Evolutionary conservation across 2,888 invertebrate species (phyloP), one percentile per base, ranked within the genome.

Genomic region (Leptinotarsa juncta): DNA sequence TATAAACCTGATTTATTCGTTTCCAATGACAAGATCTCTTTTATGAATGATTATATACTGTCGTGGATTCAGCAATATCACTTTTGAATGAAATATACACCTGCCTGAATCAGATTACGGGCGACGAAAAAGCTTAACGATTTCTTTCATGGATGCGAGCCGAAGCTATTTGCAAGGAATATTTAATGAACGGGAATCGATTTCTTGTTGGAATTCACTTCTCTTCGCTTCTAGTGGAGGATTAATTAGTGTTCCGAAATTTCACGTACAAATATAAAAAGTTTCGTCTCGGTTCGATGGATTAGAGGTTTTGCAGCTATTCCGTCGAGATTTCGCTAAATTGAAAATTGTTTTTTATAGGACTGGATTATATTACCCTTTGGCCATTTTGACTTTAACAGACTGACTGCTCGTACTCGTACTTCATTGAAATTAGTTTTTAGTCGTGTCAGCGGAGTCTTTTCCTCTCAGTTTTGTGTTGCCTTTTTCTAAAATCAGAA

Each of bases 141-240:
- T 57, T 57, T 14, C 57, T 57, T 57, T 12, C 15, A 57, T 23
- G 12, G 57, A 20, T 4, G 23, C 23, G 16, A 23, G 15, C 23
- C 14, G 57, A 23, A 57, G 23, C 57, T 57, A 57, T 57, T 57
- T 23, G 20, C 57, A 26, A 57, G 57, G 57, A 57, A 57, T 57
- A 57, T 57, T 57, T 57, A 57, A 57, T 57, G 57, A 57, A 57
- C 57, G 23, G 23, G 14, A 23, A 57, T 57, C 20, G 57, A 57
- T 57, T 57, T 26, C 57, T 20, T 23, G 57, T 57, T 57, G 57
- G 23, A 57, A 57, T 23, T 57, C 57, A 20, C 57, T 57, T 57
- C 57, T 57, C 57, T 20, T 57, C 57, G 57, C 14, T 57, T 23
- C 57, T 57, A 5, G 12, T 57, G 57, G 23, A 57, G 57, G 26